A percentile compares a stretch with the other conserved stretches of the same genome.
Conservation (phyloP, 2,113 vertebrate species). For the Mola mola region DNA sequence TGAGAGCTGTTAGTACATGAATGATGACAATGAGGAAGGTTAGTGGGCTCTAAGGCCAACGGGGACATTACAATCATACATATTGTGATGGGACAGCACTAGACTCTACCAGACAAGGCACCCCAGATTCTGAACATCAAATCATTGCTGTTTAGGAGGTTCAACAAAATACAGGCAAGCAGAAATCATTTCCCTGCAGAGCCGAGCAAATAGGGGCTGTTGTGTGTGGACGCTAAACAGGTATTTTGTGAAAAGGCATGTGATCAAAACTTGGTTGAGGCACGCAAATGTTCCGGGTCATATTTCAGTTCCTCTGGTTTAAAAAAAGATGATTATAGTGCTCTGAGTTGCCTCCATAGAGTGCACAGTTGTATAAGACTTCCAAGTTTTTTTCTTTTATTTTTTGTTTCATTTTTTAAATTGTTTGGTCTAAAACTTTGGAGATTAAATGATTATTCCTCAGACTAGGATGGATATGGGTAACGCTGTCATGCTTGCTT, state of each 20-base stretch:
- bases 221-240: no score
- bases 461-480: no score
- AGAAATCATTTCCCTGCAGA: no score
- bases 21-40: neutral
- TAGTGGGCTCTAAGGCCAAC: neutral
- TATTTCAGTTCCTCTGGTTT: neutral
- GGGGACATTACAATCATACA: neutral
- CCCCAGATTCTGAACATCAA: neutral
- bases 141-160: neutral
- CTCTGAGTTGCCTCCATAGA: constrained; percentile 10
- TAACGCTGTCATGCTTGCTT: no score
- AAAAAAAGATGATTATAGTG: no score
- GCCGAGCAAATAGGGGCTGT: no score
- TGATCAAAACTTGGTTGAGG: no score
- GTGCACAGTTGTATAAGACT: constrained; percentile 10
- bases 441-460: no score
- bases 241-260: no score
- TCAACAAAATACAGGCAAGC: no score
- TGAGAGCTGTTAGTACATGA: neutral
- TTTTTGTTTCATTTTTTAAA: neutral
- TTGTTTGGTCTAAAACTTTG: no score
- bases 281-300: no score
- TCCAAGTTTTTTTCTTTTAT: neutral
- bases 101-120: constrained; percentile 24
- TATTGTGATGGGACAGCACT: neutral